These are phyloP conservation scores for Melanostoma mellinum DNA, from an alignment of 2,888 invertebrate genomes.

Conservation along the genomic window DNA sequence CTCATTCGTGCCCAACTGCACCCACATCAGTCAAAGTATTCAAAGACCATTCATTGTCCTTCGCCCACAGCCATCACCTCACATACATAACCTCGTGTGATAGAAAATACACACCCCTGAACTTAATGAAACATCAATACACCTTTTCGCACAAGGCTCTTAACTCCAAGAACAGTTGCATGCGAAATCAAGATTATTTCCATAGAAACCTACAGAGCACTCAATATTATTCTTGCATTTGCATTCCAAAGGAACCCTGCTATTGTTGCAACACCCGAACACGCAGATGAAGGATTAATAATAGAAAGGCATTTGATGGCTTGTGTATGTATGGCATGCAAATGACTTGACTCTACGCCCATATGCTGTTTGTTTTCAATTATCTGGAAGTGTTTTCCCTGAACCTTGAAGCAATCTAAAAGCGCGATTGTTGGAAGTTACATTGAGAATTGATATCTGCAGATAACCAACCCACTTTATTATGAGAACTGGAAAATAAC, in stretches of 20 bases:
- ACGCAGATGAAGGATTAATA: constrained; percentile 49
- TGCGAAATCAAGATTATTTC: constrained; percentile 7
- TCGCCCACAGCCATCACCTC: no score
- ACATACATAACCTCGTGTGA: no score
- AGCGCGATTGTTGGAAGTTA: no score
- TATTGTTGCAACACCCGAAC: constrained; percentile 18
- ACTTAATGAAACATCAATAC: constrained; percentile 33
- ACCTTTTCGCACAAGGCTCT: not conserved
- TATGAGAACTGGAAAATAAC: no score
- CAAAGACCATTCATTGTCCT: no score
- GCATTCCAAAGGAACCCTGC: constrained; percentile 51
- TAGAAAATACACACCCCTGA: no score
- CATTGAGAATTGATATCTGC: no score
- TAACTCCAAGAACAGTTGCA: constrained; percentile 32
- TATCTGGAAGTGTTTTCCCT: constrained; percentile 54
- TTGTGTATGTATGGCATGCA: constrained; percentile 23
- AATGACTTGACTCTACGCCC: constrained; percentile 56
- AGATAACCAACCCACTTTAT: no score
- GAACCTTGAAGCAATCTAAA: not conserved
- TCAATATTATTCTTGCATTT: constrained; percentile 50
- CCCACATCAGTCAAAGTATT: no score
- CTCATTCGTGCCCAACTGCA: no score
- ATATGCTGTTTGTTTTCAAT: constrained; percentile 65
- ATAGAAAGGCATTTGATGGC: not conserved
- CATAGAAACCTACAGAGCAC: not conserved